Evolutionary conservation across 2,797 vertebrate genomes (phyloP).

Genomic region (Phrynocephalus vlangalii): DNA sequence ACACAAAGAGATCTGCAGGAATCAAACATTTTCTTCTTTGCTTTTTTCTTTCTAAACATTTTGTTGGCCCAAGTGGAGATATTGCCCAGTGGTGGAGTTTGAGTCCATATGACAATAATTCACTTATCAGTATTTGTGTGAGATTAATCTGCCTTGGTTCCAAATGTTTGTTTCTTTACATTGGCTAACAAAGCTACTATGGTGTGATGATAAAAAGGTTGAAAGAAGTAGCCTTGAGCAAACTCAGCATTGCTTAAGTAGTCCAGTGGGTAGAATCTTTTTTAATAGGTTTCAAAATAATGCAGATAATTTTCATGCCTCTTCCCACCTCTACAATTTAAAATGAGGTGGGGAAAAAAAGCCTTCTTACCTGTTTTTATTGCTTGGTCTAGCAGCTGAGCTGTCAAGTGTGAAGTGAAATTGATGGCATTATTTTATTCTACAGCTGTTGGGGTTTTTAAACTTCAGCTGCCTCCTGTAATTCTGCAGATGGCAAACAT

Average conservation of each 20-base stretch:
- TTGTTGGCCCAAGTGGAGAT: neutral
- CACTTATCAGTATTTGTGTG: slow-evolving; percentile 31
- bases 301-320: neutral
- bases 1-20: no score
- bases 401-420: slow-evolving; percentile 73
- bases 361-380: slow-evolving; percentile 58
- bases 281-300: slow-evolving; percentile 26
- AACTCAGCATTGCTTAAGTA: slow-evolving; percentile 26
- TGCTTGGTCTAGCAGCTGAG: slow-evolving; percentile 65
- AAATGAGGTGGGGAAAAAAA: slow-evolving; percentile 15
- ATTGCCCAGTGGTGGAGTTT: no score
- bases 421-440: slow-evolving; percentile 76
- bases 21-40: neutral
- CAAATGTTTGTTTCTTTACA: slow-evolving; percentile 41
- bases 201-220: neutral
- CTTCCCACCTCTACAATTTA: neutral
- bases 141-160: slow-evolving; percentile 57
- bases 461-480: slow-evolving; percentile 76
- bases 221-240: neutral
- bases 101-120: neutral
- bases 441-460: slow-evolving; percentile 76
- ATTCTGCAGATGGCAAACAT: slow-evolving; percentile 83
- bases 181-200: slow-evolving; percentile 39
- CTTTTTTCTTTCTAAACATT: neutral
- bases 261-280: neutral